Percentiles rank a stretch among this genome's conserved stretches.
Conservation (phyloP, 2,113 vertebrate species). For the Panthera tigris region DNA sequence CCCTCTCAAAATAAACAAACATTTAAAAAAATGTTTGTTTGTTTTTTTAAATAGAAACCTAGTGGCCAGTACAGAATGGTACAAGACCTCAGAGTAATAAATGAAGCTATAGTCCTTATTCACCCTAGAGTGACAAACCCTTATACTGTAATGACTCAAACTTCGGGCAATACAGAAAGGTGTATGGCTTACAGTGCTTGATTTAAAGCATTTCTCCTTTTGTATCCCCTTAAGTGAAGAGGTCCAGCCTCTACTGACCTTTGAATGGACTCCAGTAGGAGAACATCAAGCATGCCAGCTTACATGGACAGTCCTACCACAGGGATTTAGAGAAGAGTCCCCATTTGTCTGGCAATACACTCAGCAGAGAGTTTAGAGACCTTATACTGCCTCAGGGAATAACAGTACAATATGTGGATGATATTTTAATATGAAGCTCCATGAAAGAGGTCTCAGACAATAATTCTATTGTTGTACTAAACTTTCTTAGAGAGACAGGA, state of each 20-base stretch:
- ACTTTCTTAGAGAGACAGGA: not conserved
- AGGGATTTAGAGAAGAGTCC: not conserved
- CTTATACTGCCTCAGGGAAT: not conserved
- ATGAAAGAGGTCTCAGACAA: not conserved
- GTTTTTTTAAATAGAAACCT: too few species aligned
- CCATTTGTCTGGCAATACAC: not conserved
- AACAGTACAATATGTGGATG: not conserved
- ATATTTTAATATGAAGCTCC: not conserved
- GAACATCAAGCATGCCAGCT: not conserved
- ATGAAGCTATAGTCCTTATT: too few species aligned
- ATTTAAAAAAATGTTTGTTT: too few species aligned
- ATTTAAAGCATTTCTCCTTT: not conserved
- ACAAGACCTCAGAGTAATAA: too few species aligned
- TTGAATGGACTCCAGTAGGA: not conserved
- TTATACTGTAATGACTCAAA: too few species aligned
- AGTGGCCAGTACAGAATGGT: too few species aligned
- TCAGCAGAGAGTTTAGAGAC: not conserved
- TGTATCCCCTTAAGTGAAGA: not conserved
- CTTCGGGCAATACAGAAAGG: not conserved
- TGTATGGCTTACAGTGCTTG: not conserved
- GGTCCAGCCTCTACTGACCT: not conserved
- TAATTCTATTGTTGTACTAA: not conserved
- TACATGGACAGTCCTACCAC: not conserved
- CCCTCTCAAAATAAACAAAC: too few species aligned
- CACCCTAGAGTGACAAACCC: too few species aligned